These are phyloP conservation scores for Hymenopus coronatus DNA, from an alignment of 2,888 invertebrate species.

Conservation along the genomic window DNA sequence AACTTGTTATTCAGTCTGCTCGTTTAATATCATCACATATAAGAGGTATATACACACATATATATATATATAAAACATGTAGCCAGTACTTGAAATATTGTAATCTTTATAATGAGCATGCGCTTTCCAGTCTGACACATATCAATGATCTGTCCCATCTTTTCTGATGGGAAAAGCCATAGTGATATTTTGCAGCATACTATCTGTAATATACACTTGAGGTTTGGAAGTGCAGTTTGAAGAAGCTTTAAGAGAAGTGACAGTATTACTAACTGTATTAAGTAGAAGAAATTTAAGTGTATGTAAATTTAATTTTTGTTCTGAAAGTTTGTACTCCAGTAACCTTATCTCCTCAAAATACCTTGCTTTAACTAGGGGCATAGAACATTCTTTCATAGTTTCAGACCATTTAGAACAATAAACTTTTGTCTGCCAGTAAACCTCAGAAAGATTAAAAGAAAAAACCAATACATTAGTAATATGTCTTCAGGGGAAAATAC, in stretches of 20 bases:
- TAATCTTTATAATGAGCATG: slow-evolving; percentile 5
- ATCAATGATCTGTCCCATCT: slow-evolving; percentile 10
- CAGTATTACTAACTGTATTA: neutral
- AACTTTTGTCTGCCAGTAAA: neutral
- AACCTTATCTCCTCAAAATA: neutral
- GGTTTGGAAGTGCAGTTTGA: neutral
- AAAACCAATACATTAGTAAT: neutral
- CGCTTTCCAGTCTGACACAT: slow-evolving; percentile 5
- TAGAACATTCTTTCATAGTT: neutral
- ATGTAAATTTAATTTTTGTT: neutral
- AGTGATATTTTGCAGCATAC: slow-evolving; percentile 13
- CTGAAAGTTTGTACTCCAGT: neutral
- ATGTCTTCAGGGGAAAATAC: neutral
- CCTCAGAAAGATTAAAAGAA: neutral
- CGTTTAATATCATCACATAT: neutral
- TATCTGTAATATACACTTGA: neutral
- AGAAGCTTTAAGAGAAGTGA: neutral
- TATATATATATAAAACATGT: neutral
- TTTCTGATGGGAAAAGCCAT: neutral
- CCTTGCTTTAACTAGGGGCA: neutral
- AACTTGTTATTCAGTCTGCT: slow-evolving; percentile 10
- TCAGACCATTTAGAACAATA: neutral
- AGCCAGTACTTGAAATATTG: neutral
- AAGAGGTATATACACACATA: neutral
- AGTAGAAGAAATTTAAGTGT: neutral